Base-by-base conservation (phyloP, 37 sponge, comb jelly and placozoan species). In the Mnemiopsis leidyi region DNA sequence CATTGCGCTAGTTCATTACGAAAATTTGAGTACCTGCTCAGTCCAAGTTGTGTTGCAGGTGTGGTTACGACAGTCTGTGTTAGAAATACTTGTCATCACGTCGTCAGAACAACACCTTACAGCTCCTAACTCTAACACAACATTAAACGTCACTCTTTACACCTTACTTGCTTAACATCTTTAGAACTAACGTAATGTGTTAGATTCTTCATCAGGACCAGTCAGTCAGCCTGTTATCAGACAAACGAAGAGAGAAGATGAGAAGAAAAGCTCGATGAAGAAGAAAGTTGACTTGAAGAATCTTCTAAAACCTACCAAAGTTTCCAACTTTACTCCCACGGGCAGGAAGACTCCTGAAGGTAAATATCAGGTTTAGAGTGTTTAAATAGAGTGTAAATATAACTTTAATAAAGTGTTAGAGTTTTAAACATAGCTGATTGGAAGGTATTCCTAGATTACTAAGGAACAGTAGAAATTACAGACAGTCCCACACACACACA, bases 161-260 rank as follows among this genome's bases (percentile, higher is more conserved):
- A 18, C 13, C 5, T 48, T 13, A 48, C 61, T 48, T 13, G 61
- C 9, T 48, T 67, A 13, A 67, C 68, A 71, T n/a, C 3, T 29
- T 71, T n/a, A 29, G 75, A 48, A 13, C 13, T 48, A 48, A 48
- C 61, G 61, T 48, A 5, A 48, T 71, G 7, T 71, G n/a, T n/a
- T n/a, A n/a, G n/a, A n/a, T 28, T 7, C 3, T 29, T 36, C 32
- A 20, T 3, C 9, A 85, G 90, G 90, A 39, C 0, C 61, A 36
- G 90, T 26, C 1, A 32, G 79, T 29, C 90, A 85, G 61, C 90
- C 90, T 1, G 36, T 85, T 32, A 85, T 85, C 39, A 85, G 39
- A 40, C 90, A 85, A 21, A 33, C 90, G 0, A 85, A 85, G 48
- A 28, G 29, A 23, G 90, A 85, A 23, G 90, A 85, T 13, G 36